Base-by-base conservation (phyloP, 64 coral and sea anemone genomes). In the Hydrozoanthus tunicans region DNA sequence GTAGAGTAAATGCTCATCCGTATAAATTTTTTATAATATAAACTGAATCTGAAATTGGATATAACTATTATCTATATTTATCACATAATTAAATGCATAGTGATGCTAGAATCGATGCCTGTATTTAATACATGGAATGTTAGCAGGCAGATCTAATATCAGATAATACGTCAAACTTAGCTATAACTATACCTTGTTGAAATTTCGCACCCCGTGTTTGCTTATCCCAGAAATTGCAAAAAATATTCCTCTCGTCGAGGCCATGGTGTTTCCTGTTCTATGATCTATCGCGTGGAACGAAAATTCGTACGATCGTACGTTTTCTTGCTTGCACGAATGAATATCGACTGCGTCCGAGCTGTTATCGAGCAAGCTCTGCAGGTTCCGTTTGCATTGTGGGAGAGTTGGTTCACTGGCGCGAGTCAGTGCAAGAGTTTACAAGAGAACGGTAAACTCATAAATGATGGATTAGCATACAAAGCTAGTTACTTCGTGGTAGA, bases 371-470 rank as follows among this genome's bases (percentile, higher is more conserved):
- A 32, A 81, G 13, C 24, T 84, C 77, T 27, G 17, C 60, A 6
- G 9, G 68, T 2, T 23, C 59, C n/a, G 53, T 13, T 65, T 84
- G 86, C 89, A 92, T 90, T 64, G 57, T 88, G 58, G 94, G 74
- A 93, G 54, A 51, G 70, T 17, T 72, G 58, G 84, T 83, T 79
- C 58, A 86, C 90, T 66, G 81, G 81, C 81, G 62, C 80, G 79
- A 91, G 80, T 89, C 81, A 73, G 90, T 77, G 79, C 7, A 75
- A 94, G 73, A 91, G 74, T 71, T 92, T 93, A 62, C 58, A 77
- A 80, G 81, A 86, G 82, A 90, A 91, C 79, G 79, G 81, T 91
- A 82, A 91, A 70, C 58, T 91, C 32, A 75, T 58, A 81, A 91
- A 53, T 88, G 24, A 89, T 92, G 90, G 82, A 89, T 89, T 92